These are phyloP conservation scores for Drosophila subobscura DNA, from an alignment of 1,140 invertebrate genomes.

Conservation along the genomic window DNA sequence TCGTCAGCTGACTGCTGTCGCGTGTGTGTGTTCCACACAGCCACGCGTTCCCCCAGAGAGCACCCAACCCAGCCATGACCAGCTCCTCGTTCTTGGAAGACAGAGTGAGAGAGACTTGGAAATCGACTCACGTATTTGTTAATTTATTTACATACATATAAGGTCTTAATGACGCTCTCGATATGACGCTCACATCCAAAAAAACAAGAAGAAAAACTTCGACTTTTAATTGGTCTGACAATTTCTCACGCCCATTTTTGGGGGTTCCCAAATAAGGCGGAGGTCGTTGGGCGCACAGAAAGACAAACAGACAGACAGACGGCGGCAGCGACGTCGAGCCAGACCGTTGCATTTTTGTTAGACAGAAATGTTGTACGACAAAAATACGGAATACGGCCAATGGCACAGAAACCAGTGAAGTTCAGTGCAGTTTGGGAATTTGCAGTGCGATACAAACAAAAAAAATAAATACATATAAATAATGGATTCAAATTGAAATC, in stretches of 20 bases:
- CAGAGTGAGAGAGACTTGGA: no score
- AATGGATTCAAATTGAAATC: no score
- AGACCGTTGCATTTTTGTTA: conserved; percentile 21
- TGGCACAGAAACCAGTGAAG: conserved; percentile 40
- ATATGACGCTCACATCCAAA: conserved; percentile 44
- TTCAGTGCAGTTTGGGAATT: background rate
- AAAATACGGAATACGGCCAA: conserved; percentile 19
- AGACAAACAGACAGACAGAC: background rate
- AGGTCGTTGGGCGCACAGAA: background rate
- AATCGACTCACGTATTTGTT: conserved; percentile 2
- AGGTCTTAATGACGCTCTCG: conserved; percentile 50
- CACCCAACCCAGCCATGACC: no score
- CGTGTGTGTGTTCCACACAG: background rate
- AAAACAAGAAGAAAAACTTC: conserved; percentile 6
- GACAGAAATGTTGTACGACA: conserved; percentile 29
- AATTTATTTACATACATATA: conserved; percentile 20
- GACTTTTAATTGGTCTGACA: conserved; percentile 31
- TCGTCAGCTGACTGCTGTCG: conserved; percentile 24
- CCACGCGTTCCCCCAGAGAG: conserved; percentile 3
- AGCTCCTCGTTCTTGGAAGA: no score
- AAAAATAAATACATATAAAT: no score
- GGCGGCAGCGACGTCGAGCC: no score
- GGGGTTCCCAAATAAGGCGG: conserved; percentile 8
- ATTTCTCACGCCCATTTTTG: conserved; percentile 74
- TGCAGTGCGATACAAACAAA: no score